These are phyloP conservation scores for Morinoia aosen DNA, from an alignment of 2,888 invertebrate genomes.

Conservation along the genomic window DNA sequence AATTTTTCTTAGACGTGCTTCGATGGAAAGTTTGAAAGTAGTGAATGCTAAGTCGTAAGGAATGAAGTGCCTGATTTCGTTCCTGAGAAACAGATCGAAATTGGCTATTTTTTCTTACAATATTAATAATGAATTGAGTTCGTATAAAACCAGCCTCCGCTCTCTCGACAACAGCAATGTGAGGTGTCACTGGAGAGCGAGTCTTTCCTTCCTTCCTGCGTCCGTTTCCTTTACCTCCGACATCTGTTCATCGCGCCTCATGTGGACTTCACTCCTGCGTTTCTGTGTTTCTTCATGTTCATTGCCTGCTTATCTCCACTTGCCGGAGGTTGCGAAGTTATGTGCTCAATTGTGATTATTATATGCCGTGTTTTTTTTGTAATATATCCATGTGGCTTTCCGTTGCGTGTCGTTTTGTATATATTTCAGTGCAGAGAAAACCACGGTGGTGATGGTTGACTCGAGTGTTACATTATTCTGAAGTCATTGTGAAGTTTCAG, in stretches of 20 bases:
- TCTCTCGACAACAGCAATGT: too few species aligned
- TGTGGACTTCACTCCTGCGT: neutral
- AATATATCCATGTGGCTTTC: neutral
- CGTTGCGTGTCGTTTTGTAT: neutral
- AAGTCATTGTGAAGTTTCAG: neutral
- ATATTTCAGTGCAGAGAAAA: neutral
- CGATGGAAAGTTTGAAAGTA: too few species aligned
- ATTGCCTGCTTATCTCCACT: neutral
- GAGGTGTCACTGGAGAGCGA: neutral
- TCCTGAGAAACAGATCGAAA: too few species aligned
- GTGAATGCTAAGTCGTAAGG: too few species aligned
- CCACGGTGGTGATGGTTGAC: neutral
- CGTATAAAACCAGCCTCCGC: too few species aligned
- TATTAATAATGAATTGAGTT: too few species aligned
- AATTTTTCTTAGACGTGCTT: too few species aligned
- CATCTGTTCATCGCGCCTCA: neutral
- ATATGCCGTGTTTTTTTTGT: neutral
- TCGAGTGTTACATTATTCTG: neutral
- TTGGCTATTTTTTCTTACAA: too few species aligned
- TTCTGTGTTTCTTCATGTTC: neutral
- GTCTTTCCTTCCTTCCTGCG: neutral
- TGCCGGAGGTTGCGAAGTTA: neutral
- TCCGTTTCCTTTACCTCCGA: neutral
- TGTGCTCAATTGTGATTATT: constrained; percentile 8
- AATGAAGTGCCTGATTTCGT: too few species aligned